Percentiles rank a stretch among this genome's conserved stretches.
Evolutionary conservation across 2,797 vertebrate genomes (phyloP).

Genomic region (Rhynchotus rufescens): DNA sequence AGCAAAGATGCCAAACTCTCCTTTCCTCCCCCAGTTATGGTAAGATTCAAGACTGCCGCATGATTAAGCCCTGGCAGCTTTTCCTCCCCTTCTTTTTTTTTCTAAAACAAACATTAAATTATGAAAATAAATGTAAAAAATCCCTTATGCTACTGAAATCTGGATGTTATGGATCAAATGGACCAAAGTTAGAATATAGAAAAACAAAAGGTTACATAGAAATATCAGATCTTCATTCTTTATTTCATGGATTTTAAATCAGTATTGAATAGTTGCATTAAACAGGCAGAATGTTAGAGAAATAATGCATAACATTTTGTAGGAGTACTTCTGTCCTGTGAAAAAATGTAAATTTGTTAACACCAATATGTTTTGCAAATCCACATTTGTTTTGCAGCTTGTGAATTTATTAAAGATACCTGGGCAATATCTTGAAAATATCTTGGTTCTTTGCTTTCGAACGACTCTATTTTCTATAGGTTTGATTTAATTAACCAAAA

Average conservation of each 20-base stretch:
- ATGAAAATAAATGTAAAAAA: slow-evolving; percentile 72
- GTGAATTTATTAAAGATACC: slow-evolving; percentile 39
- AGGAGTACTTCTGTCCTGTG: slow-evolving; percentile 3
- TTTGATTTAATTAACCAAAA: not conserved
- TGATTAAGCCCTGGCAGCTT: slow-evolving; percentile 70
- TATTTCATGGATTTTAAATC: slow-evolving; percentile 59
- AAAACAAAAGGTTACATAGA: slow-evolving; percentile 52
- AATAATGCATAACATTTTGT: slow-evolving; percentile 36
- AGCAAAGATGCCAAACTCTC: slow-evolving; percentile 62
- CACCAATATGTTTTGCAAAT: slow-evolving; percentile 17
- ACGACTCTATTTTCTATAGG: slow-evolving; percentile 27
- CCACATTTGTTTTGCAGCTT: slow-evolving; percentile 31
- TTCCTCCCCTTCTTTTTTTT: slow-evolving; percentile 53
- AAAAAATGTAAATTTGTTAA: slow-evolving; percentile 26
- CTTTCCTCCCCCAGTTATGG: slow-evolving; percentile 55
- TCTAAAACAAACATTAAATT: slow-evolving; percentile 74
- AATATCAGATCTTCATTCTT: slow-evolving; percentile 59
- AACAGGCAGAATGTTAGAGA: slow-evolving; percentile 21
- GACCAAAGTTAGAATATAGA: slow-evolving; percentile 45
- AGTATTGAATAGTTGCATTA: slow-evolving; percentile 32
- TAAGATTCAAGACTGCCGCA: slow-evolving; percentile 57
- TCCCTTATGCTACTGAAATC: slow-evolving; percentile 53
- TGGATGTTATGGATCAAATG: slow-evolving; percentile 53
- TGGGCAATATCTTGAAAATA: slow-evolving; percentile 14
- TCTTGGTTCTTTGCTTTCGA: slow-evolving; percentile 14